Conservation (phyloP, 1,140 invertebrate genomes). For the Bombyx mandarina region DNA sequence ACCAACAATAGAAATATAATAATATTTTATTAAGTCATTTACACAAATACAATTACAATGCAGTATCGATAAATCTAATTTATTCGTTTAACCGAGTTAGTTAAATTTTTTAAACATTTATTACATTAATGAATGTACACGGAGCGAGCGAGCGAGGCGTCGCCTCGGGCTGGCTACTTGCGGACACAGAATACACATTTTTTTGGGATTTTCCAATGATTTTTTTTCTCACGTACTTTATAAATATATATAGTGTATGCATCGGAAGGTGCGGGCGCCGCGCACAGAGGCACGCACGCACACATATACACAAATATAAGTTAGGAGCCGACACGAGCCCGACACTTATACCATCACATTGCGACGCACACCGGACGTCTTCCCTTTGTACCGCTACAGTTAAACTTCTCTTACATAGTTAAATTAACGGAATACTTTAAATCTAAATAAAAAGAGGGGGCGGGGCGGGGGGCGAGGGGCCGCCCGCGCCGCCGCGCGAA, state of each 20-base stretch:
- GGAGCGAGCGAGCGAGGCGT: constrained; percentile 6
- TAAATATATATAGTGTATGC: constrained; percentile 68
- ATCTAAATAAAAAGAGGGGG: constrained; percentile 53
- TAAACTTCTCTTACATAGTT: constrained; percentile 63
- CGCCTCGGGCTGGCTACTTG: constrained; percentile 16
- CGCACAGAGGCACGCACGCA: constrained; percentile 32
- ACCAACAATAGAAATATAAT: constrained; percentile 70
- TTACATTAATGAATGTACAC: constrained; percentile 19
- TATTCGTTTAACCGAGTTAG: constrained; percentile 62
- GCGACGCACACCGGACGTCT: constrained; percentile 51
- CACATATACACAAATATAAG: constrained; percentile 39
- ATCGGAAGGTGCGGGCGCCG: constrained; percentile 44
- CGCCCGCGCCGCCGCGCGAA: constrained; percentile 15
- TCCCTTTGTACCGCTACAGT: constrained; percentile 57
- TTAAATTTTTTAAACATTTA: constrained; percentile 53
- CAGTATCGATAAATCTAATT: constrained; percentile 65
- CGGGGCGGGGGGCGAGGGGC: constrained; percentile 22
- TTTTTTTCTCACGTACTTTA: constrained; percentile 65
- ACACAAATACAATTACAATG: constrained; percentile 55
- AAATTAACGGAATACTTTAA: constrained; percentile 70
- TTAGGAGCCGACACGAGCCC: constrained; percentile 35
- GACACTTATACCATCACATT: constrained; percentile 36
- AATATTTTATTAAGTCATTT: constrained; percentile 59
- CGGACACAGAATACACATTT: constrained; percentile 35
- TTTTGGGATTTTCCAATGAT: constrained; percentile 48